These are phyloP conservation scores for Pelagia noctiluca DNA, from an alignment of 30 jellyfish, hydroid and myxozoan genomes.

Conservation along the genomic window DNA sequence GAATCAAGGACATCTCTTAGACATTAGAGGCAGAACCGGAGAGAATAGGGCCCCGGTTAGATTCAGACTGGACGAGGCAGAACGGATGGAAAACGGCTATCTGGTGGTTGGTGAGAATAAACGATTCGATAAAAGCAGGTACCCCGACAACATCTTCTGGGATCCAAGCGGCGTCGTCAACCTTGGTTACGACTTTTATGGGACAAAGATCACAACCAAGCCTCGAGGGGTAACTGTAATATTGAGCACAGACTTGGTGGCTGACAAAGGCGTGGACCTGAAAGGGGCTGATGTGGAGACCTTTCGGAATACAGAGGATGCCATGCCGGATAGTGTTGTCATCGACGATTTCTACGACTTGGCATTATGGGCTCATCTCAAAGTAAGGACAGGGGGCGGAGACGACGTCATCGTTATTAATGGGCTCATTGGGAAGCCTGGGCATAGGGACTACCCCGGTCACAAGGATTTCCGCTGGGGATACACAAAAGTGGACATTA, in stretches of 20 bases:
- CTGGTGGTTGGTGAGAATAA: background rate
- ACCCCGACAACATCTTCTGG: background rate
- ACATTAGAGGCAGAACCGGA: constrained; percentile 6
- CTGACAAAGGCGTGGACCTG: background rate
- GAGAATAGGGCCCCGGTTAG: background rate
- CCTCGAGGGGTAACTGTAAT: background rate
- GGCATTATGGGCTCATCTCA: background rate
- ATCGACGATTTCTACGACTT: background rate
- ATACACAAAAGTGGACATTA: background rate
- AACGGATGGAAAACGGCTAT: background rate
- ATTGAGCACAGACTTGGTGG: background rate
- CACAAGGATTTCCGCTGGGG: background rate
- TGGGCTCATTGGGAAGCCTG: background rate
- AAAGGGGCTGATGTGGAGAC: background rate
- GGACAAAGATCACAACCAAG: background rate
- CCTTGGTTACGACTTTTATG: constrained; percentile 1
- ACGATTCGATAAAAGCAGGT: background rate
- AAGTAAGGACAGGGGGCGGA: background rate
- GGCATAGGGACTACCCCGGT: background rate
- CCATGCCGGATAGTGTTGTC: background rate
- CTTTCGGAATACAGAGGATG: background rate
- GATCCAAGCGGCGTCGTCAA: background rate
- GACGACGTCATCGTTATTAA: background rate
- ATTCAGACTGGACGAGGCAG: background rate
- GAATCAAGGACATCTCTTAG: constrained; percentile 3